phyloP scores from a whole-genome alignment of 2,797 vertebrate genomes.

The Cyclopterus lumpus region DNA sequence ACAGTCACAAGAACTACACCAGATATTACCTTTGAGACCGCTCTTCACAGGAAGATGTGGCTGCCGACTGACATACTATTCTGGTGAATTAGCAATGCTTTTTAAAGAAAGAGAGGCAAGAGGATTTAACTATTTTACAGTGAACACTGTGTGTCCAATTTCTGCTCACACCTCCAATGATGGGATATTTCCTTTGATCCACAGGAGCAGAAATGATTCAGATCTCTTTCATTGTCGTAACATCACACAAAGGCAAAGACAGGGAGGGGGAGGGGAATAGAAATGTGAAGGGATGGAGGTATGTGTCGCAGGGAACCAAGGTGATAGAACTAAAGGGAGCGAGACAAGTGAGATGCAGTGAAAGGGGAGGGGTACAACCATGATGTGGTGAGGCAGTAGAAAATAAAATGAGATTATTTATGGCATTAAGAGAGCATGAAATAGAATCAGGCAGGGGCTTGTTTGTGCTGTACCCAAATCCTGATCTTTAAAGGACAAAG shows the following conservation, averaged over 20 bases:
- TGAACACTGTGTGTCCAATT: conserved; percentile 53
- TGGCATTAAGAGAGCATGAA: conserved; percentile 57
- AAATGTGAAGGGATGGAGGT: conserved; percentile 20
- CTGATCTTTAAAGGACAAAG: conserved; percentile 29
- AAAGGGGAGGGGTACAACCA: conserved; percentile 20
- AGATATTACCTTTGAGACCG: conserved; percentile 7
- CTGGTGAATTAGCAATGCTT: conserved; percentile 44
- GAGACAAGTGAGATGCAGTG: conserved; percentile 35
- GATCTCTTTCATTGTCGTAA: conserved; percentile 42
- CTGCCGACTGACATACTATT: conserved; percentile 21
- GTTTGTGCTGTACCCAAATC: conserved; percentile 11
- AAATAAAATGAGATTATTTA: conserved; percentile 63
- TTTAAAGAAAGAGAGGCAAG: conserved; percentile 48
- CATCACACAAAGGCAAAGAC: conserved; percentile 27
- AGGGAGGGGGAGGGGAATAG: conserved; percentile 2
- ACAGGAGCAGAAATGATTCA: conserved; percentile 38
- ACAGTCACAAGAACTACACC: conserved; percentile 25
- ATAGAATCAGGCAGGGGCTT: conserved; percentile 34
- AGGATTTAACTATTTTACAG: conserved; percentile 44
- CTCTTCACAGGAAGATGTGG: neutral
- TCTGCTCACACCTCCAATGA: conserved; percentile 34
- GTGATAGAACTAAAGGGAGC: conserved; percentile 61
- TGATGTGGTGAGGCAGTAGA: conserved; percentile 43
- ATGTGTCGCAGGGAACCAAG: conserved; percentile 32
- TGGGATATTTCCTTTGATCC: conserved; percentile 53